Base-by-base conservation (phyloP, 2,113 vertebrate genomes). In the Castor canadensis region DNA sequence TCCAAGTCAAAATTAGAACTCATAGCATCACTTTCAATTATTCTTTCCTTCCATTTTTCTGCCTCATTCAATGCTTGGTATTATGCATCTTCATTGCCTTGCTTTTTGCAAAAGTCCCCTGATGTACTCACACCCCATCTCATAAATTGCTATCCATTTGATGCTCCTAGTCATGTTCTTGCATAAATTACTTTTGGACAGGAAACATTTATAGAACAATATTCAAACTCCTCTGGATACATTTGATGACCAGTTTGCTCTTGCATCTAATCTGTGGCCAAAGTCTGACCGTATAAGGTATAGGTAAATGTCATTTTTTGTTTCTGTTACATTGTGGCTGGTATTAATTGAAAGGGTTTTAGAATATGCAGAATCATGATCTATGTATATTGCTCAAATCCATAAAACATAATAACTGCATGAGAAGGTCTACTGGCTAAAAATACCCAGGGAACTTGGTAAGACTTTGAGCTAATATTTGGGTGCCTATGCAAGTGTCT, bases 161-260 rank as follows among this genome's bases (percentile, higher is more conserved):
- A 38, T 67, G 32, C 47, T 76, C 22, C 52, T 52, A 10, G 16
- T 49, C 15, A 58, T 77, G 35, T n/a, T 75, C 60, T 86, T 77
- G 9, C 22, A 30, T 72, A 30, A 72, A 76, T 83, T 62, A 43
- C 26, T 89, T 30, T 30, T 13, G 45, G 35, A 22, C 11, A 62
- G 45, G 32, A 86, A 67, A 81, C 26, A 92, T 40, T 93, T 87
- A 76, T 3, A 66, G 28, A 77, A 82, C 38, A 87, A 93, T 56
- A 9, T 35, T 87, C 8, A 62, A 80, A 75, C 16, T 30, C 5
- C 17, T 64, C 35, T 49, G 28, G 6, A 43, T 56, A 64, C 24
- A 85, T 24, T 32, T 92, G 28, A 80, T 43, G 28, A 89, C n/a
- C 52, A 38, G 45, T 17, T 73, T 52, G 5, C 26, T 79, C 71